phyloP scores from a whole-genome alignment of 2,797 vertebrate genomes.

The Sebastes kiyomatsui region DNA sequence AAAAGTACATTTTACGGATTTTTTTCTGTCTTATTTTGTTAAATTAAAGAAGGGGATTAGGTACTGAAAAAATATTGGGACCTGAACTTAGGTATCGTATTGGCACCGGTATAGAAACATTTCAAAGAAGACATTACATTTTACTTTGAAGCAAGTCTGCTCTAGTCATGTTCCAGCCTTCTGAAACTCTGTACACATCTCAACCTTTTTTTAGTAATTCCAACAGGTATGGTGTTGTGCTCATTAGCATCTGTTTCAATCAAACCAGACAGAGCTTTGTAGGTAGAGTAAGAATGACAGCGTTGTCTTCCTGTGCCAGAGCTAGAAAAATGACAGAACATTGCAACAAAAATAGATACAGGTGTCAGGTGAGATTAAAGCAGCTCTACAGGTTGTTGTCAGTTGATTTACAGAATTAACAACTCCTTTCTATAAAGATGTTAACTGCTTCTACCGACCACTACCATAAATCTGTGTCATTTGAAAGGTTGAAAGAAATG shows the following conservation, averaged over 20 bases:
- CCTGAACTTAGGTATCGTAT: neutral
- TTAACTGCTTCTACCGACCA: neutral
- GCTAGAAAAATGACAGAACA: neutral
- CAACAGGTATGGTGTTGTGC: neutral
- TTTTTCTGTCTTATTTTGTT: neutral
- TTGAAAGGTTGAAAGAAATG: neutral
- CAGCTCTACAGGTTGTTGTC: neutral
- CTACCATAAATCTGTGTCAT: neutral
- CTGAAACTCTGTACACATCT: neutral
- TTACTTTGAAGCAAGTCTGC: neutral
- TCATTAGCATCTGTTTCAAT: neutral
- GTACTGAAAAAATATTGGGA: neutral
- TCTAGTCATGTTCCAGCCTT: neutral
- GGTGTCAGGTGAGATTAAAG: neutral
- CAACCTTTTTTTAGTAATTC: neutral
- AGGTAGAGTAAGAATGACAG: neutral
- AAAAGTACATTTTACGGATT: neutral
- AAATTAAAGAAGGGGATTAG: neutral
- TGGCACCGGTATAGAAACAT: neutral
- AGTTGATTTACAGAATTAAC: neutral
- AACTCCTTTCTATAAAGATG: neutral
- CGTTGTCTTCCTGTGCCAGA: neutral
- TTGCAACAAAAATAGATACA: neutral
- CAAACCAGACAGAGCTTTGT: neutral
- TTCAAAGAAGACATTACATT: neutral